Evolutionary conservation across 1,140 invertebrate species (phyloP).

Genomic region (Microplitis demolitor): DNA sequence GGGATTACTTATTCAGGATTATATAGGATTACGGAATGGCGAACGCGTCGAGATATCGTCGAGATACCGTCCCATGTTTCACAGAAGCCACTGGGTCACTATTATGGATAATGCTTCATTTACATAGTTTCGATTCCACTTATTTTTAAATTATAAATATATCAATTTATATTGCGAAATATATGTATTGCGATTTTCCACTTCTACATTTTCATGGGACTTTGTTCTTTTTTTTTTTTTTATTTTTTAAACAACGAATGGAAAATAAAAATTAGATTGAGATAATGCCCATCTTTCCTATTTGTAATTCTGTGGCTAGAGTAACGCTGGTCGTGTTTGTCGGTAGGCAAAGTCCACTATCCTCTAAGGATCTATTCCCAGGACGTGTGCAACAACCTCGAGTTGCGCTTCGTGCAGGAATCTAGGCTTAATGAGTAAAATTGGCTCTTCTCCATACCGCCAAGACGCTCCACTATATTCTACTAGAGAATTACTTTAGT

Average conservation of each 20-base stretch:
- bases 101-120: neutral
- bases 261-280: no score
- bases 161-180: no score
- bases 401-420: slow-evolving; percentile 53
- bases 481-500: no score
- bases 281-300: neutral
- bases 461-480: neutral
- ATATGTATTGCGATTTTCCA: no score
- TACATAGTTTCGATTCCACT: slow-evolving; percentile 25
- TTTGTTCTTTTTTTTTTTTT: no score
- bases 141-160: slow-evolving; percentile 2
- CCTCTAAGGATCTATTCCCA: slow-evolving; percentile 51
- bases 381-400: slow-evolving; percentile 20
- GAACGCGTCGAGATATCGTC: neutral
- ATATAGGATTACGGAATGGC: slow-evolving; percentile 1
- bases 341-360: slow-evolving; percentile 40
- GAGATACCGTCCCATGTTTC: neutral
- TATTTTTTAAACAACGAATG: no score
- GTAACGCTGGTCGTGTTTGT: neutral
- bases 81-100: slow-evolving; percentile 3
- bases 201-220: no score
- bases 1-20: slow-evolving; percentile 26
- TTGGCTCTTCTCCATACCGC: slow-evolving; percentile 39
- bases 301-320: neutral
- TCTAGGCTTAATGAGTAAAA: slow-evolving; percentile 62